phyloP scores from a whole-genome alignment of 2,888 invertebrate species.

The Ichneumoninae sp. region DNA sequence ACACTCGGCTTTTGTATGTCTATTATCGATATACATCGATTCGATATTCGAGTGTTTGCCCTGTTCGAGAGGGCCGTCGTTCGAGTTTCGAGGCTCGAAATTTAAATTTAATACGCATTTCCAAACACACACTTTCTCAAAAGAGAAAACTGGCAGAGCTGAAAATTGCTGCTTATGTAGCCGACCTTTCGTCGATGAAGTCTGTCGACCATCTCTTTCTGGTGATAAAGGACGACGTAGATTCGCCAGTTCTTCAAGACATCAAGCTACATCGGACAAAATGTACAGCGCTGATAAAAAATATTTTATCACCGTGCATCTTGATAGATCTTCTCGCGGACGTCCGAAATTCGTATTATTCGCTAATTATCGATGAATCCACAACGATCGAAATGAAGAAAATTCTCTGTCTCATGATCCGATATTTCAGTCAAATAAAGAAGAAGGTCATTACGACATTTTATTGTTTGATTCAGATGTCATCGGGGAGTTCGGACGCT shows the following conservation, averaged over 20 bases:
- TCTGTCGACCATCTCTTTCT: constrained; percentile 67
- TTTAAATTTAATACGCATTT: too few relatives aligned
- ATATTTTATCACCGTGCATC: constrained; percentile 74
- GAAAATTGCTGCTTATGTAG: constrained; percentile 71
- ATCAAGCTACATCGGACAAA: constrained; percentile 71
- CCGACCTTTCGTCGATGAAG: constrained; percentile 67
- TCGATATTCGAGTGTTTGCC: too few relatives aligned
- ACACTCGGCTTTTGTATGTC: too few relatives aligned
- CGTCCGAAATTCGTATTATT: constrained; percentile 72
- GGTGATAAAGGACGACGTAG: constrained; percentile 65
- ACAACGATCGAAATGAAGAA: constrained; percentile 69
- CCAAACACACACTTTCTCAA: constrained; percentile 10
- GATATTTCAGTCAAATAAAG: constrained; percentile 59
- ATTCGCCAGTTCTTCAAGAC: constrained; percentile 68
- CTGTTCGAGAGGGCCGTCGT: too few relatives aligned
- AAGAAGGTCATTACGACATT: constrained; percentile 62
- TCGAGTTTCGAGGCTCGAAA: too few relatives aligned
- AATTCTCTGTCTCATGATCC: constrained; percentile 65
- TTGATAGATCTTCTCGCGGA: constrained; percentile 73
- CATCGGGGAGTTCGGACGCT: constrained; percentile 60
- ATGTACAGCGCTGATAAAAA: constrained; percentile 75
- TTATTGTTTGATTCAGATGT: constrained; percentile 65
- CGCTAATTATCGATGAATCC: constrained; percentile 75
- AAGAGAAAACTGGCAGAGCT: constrained; percentile 66
- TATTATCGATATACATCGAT: too few relatives aligned